Percentiles rank a stretch among this genome's conserved stretches.
Evolutionary conservation across 1,140 invertebrate genomes (phyloP).

Genomic region (Odontomachus brunneus): DNA sequence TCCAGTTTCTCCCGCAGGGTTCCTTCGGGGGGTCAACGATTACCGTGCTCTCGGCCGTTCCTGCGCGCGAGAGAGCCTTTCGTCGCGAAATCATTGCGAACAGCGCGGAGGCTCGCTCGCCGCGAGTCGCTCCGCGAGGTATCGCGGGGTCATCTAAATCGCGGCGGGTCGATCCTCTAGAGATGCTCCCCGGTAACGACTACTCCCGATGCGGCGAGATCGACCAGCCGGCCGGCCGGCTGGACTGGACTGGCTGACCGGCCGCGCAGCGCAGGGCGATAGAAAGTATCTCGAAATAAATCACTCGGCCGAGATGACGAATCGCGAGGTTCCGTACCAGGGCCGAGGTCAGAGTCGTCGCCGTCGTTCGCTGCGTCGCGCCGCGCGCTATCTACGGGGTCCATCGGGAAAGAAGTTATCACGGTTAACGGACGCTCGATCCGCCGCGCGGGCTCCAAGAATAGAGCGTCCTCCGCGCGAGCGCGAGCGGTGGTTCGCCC

Average conservation of each 20-base stretch:
- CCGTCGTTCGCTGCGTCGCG: conserved; percentile 5
- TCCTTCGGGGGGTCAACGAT: background rate
- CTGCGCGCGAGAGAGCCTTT: background rate
- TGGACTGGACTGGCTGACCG: background rate
- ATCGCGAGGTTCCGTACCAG: conserved; percentile 38
- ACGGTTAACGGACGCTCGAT: conserved; percentile 76
- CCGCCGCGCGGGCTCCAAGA: conserved; percentile 76
- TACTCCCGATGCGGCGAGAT: conserved; percentile 12
- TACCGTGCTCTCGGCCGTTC: conserved; percentile 18
- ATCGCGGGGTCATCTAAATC: conserved; percentile 44
- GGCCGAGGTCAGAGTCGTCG: conserved; percentile 22
- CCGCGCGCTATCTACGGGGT: conserved; percentile 48
- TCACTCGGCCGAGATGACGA: conserved; percentile 44
- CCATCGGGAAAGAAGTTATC: conserved; percentile 76
- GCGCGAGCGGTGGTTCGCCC: conserved; percentile 73
- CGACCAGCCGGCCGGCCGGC: background rate
- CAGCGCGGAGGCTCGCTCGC: background rate
- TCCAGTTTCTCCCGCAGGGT: background rate
- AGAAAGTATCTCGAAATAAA: conserved; percentile 54
- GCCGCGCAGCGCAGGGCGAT: background rate
- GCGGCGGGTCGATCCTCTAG: conserved; percentile 17
- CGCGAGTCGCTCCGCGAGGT: background rate
- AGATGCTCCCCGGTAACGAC: conserved; percentile 28
- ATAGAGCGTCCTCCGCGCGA: conserved; percentile 78
- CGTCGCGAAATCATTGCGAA: conserved; percentile 19